Evolutionary conservation across 2,888 invertebrate species (phyloP).

Genomic region (Subacronicta megacephala): DNA sequence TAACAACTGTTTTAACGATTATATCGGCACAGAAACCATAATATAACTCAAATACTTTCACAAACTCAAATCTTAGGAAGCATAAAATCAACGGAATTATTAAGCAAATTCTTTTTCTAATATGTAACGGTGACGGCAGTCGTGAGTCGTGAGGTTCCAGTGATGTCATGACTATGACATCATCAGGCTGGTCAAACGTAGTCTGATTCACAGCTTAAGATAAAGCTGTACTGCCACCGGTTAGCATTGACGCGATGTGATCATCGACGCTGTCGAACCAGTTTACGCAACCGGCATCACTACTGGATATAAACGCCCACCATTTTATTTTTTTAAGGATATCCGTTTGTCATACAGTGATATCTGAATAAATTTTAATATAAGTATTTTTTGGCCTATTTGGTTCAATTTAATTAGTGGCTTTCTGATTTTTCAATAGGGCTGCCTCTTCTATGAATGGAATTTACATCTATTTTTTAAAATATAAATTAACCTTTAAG

Average conservation of each 20-base stretch:
- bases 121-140: slow-evolving; percentile 49
- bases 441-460: not conserved
- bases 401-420: not conserved
- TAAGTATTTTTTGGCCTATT: not conserved
- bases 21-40: no score
- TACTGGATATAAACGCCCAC: slow-evolving; percentile 63
- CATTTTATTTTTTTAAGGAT: slow-evolving; percentile 33
- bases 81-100: slow-evolving; percentile 26
- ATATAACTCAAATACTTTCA: no score
- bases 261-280: slow-evolving; percentile 57
- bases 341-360: slow-evolving; percentile 1
- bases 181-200: slow-evolving; percentile 59
- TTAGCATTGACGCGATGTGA: slow-evolving; percentile 54
- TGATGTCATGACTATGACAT: slow-evolving; percentile 72
- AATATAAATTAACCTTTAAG: not conserved
- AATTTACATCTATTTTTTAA: no score
- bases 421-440: not conserved
- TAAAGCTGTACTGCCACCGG: slow-evolving; percentile 29
- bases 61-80: no score
- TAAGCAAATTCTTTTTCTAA: slow-evolving; percentile 35
- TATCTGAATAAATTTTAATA: not conserved
- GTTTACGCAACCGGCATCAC: slow-evolving; percentile 66
- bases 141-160: slow-evolving; percentile 45
- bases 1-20: slow-evolving; percentile 53
- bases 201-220: slow-evolving; percentile 57